Base-by-base conservation (phyloP, 92 coral and sea anemone genomes). In the Galaxea fascicularis region DNA sequence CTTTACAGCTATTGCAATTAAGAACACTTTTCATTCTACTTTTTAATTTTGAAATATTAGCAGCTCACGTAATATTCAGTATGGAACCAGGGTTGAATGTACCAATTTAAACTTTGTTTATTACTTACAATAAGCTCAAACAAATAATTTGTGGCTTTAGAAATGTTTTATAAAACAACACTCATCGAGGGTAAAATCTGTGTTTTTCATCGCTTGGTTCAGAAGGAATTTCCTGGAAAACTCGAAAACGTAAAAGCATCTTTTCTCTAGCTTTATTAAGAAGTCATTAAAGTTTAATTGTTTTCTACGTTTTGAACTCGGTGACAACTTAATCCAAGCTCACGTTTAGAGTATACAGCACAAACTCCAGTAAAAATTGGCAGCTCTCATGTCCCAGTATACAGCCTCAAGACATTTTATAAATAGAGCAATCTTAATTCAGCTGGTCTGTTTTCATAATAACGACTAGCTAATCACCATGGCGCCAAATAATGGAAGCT, bases 221-320 rank as follows among this genome's bases (percentile, higher is more conserved):
- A 60, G 7, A 8, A 12, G n/a, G 56, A 80, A 53, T 65, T 49
- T 27, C 21, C 3, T 20, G 52, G 25, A 52, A 67, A 65, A 49
- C 29, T 10, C 35, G 25, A 44, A 31, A 65, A 28, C n/a, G 20
- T 31, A 49, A 79, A 31, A 56, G 66, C 56, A 51, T 21, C 41
- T 20, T n/a, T 44, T 21, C 54, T 56, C 62, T 20, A 29, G 85
- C 31, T 49, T 74, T 58, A 84, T 89, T 84, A 83, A 82, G 66
- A 52, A 69, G 69, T 72, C 89, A 88, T 88, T 88, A 88, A 88
- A 76, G 41, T 88, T 88, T 88, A 88, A 88, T 88, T 83, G 85
- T 60, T 67, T 29, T n/a, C 49, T 29, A 25, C 49, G 13, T 49
- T 65, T 49, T n/a, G n/a, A 52, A 51, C 64, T 79, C 65, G 30